Base-by-base conservation (phyloP, 2,888 invertebrate species). In the Cephalotes varians region DNA sequence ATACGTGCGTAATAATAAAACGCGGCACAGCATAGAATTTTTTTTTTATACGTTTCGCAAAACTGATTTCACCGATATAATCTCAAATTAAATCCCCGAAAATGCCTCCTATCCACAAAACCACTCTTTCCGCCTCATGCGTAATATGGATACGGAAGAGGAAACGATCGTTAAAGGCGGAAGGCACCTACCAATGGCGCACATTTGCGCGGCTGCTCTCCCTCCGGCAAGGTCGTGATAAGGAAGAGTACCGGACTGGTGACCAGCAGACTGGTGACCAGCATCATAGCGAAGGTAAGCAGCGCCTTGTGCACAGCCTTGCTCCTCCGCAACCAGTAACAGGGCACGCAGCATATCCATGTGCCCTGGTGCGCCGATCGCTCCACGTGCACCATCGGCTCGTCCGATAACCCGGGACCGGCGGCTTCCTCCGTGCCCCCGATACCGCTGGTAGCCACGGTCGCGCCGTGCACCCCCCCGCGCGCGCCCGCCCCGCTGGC, bases 341-440 rank as follows among this genome's bases (percentile, higher is more conserved):
- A 96, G 2, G 96, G 96, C 49, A 96, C 95, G 90, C 96, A 96
- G 87, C 96, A 96, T 83, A 96, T 95, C 96, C 96, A 96, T 60
- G 95, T 95, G 65, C 96, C 94, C 21, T 67, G 77, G 15, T 95
- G 93, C 31, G 90, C 91, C 71, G 88, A 85, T 71, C 93, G 89
- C 69, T 94, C 93, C 60, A 93, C 88, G 25, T 92, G 93, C 21
- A 94, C 80, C 93, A 94, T 94, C 21, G 93, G 93, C 86, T 94
- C 94, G 82, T 94, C 93, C 25, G 91, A 91, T 18, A 91, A 87
- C 18, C 91, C 88, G 21, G 90, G 62, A 28, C 87, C 88, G 60
- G 90, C 88, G 21, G 37, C 64, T 40, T 91, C 91, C 64, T 81
- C 62, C 40, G 65, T 72, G 51, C 83, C 85, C 51, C 49, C 74